A percentile compares a stretch with the other conserved stretches of the same genome.
Evolutionary conservation across 2,797 vertebrate genomes (phyloP).

Genomic region (Leptatherina wallacei): DNA sequence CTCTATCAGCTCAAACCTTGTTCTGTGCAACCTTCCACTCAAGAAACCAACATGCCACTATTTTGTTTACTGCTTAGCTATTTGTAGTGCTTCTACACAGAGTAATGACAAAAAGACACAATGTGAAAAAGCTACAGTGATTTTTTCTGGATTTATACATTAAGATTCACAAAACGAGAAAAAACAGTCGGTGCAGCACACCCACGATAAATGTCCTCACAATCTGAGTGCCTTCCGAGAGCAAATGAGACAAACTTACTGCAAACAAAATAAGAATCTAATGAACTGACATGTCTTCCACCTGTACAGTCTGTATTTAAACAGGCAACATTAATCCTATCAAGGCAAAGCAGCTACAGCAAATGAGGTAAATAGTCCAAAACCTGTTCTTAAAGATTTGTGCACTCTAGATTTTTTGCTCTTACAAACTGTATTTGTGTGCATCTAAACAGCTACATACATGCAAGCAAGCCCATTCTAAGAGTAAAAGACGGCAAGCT

Average conservation of each 20-base stretch:
- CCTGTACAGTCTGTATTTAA: conserved; percentile 12
- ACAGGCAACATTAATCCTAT: conserved; percentile 30
- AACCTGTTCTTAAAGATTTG: background rate
- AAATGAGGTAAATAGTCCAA: conserved; percentile 17
- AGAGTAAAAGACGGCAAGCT: background rate
- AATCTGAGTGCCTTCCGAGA: conserved; percentile 27
- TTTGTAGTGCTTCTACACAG: conserved; percentile 20
- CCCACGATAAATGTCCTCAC: conserved; percentile 21
- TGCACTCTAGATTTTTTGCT: background rate
- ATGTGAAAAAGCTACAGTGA: conserved; percentile 11
- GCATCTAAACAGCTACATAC: background rate
- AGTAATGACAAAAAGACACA: background rate
- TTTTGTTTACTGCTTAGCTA: conserved; percentile 35
- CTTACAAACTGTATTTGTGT: background rate
- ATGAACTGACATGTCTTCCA: conserved; percentile 22
- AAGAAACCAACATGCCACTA: conserved; percentile 33
- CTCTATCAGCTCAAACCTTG: conserved; percentile 27
- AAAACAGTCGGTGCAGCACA: conserved; percentile 22
- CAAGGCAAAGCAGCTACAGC: conserved; percentile 15
- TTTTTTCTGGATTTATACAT: conserved; percentile 42
- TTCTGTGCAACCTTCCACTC: conserved; percentile 29
- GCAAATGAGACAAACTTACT: conserved; percentile 13
- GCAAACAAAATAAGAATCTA: conserved; percentile 37
- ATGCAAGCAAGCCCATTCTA: background rate
- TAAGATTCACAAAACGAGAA: conserved; percentile 31